These are phyloP conservation scores for Mormyrus iriodes DNA, from an alignment of 2,113 vertebrate genomes.

Conservation along the genomic window DNA sequence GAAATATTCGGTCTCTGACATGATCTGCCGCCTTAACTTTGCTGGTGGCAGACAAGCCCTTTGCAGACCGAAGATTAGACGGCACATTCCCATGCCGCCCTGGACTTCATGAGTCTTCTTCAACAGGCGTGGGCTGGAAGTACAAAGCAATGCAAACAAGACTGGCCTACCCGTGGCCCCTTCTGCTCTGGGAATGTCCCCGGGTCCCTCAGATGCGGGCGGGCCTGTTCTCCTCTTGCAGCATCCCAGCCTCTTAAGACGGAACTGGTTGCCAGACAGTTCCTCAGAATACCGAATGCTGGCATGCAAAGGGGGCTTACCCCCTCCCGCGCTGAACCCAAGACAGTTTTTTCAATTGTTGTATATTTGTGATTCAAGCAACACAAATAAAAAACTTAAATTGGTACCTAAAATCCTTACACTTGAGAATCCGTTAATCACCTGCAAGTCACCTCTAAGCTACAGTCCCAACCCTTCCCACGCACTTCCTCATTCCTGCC, in stretches of 20 bases:
- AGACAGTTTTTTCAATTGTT: not conserved
- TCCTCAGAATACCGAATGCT: slow-evolving; percentile 3
- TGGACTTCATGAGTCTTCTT: not conserved
- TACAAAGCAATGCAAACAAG: slow-evolving; percentile 8
- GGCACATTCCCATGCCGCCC: not conserved
- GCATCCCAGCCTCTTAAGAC: not conserved
- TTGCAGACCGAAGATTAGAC: not conserved
- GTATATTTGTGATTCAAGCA: not conserved
- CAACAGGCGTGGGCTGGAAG: not conserved
- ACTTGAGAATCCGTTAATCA: not conserved
- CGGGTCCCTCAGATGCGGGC: not conserved
- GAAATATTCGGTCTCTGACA: not conserved
- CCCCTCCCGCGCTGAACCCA: not conserved
- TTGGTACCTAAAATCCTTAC: not conserved
- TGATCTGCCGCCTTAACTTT: slow-evolving; percentile 2
- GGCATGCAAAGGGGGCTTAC: not conserved
- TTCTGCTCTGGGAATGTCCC: not conserved
- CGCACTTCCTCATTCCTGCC: not conserved
- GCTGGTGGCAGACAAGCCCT: not conserved
- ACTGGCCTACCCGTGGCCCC: not conserved
- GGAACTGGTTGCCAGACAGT: not conserved
- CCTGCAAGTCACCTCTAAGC: not conserved
- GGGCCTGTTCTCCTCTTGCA: not conserved
- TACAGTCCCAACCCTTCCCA: not conserved
- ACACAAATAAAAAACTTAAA: not conserved